These are phyloP conservation scores for Catocala fraxini DNA, from an alignment of 2,888 invertebrate species.

Conservation along the genomic window DNA sequence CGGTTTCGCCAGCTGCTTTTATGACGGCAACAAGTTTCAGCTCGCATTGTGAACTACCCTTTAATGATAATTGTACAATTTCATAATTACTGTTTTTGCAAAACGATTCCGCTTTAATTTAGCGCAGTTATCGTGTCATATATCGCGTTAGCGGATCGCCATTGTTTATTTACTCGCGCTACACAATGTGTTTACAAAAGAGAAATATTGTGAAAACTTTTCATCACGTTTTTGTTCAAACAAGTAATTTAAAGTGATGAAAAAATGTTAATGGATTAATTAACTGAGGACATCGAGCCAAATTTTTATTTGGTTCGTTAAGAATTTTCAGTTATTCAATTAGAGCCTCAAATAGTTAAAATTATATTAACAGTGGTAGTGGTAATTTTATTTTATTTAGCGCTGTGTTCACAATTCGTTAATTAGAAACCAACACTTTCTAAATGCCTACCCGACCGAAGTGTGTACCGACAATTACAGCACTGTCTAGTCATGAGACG, in stretches of 20 bases:
- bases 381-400: slow-evolving; percentile 36
- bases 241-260: slow-evolving; percentile 66
- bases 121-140: slow-evolving; percentile 33
- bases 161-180: slow-evolving; percentile 27
- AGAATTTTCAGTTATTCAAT: slow-evolving; percentile 56
- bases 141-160: slow-evolving; percentile 36
- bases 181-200: slow-evolving; percentile 50
- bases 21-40: slow-evolving; percentile 66
- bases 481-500: background rate
- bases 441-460: slow-evolving; percentile 15
- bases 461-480: slow-evolving; percentile 20
- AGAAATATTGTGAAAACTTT: slow-evolving; percentile 60
- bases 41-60: slow-evolving; percentile 51
- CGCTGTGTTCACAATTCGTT: slow-evolving; percentile 23
- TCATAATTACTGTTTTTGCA: slow-evolving; percentile 38
- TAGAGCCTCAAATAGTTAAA: slow-evolving; percentile 43
- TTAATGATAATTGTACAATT: slow-evolving; percentile 51
- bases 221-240: slow-evolving; percentile 60
- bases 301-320: slow-evolving; percentile 71
- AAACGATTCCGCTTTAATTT: slow-evolving; percentile 21
- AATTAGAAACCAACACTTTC: slow-evolving; percentile 23
- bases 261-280: slow-evolving; percentile 75
- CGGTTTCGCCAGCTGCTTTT: slow-evolving; percentile 69
- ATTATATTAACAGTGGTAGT: slow-evolving; percentile 32
- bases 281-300: slow-evolving; percentile 69